Conservation (phyloP, 2,888 invertebrate genomes). For the Opisthograptis luteolata region DNA sequence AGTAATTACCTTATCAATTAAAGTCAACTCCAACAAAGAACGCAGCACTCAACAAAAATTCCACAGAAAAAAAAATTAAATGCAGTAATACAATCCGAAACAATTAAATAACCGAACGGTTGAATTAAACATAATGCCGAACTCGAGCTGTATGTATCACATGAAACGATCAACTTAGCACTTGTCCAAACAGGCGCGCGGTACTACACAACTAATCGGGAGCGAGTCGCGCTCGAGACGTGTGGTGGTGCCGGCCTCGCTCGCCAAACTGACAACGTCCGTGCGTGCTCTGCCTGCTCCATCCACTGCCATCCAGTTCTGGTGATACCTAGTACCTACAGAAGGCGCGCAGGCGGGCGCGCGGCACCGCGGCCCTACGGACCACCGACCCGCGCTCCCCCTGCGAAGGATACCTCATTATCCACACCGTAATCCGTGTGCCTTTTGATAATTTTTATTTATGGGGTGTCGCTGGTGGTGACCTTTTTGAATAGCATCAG, state of each 20-base stretch:
- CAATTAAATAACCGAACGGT: slow-evolving; percentile 74
- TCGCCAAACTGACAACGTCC: slow-evolving; percentile 71
- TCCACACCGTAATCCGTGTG: slow-evolving; percentile 79
- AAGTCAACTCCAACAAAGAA: slow-evolving; percentile 54
- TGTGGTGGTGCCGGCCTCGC: slow-evolving; percentile 62
- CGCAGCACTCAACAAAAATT: slow-evolving; percentile 49
- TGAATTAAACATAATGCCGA: slow-evolving; percentile 80
- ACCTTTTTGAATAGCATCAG: slow-evolving; percentile 55
- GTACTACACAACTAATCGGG: slow-evolving; percentile 64
- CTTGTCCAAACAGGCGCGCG: slow-evolving; percentile 76
- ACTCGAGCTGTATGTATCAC: slow-evolving; percentile 77
- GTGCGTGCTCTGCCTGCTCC: slow-evolving; percentile 46
- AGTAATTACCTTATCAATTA: slow-evolving; percentile 54
- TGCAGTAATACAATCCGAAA: slow-evolving; percentile 66
- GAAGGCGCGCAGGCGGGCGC: slow-evolving; percentile 63
- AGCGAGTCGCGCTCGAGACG: slow-evolving; percentile 50
- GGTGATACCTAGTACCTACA: slow-evolving; percentile 70
- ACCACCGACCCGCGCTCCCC: slow-evolving; percentile 46
- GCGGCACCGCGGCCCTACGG: slow-evolving; percentile 47
- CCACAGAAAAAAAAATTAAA: slow-evolving; percentile 51
- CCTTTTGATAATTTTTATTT: slow-evolving; percentile 79
- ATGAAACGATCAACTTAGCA: slow-evolving; percentile 83
- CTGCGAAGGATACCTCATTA: slow-evolving; percentile 81
- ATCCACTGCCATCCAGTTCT: slow-evolving; percentile 67
- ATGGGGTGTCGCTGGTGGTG: slow-evolving; percentile 59